Evolutionary conservation across 2,113 vertebrate genomes (phyloP), one percentile per base, ranked within the genome.

Genomic region (Clarias magur): DNA sequence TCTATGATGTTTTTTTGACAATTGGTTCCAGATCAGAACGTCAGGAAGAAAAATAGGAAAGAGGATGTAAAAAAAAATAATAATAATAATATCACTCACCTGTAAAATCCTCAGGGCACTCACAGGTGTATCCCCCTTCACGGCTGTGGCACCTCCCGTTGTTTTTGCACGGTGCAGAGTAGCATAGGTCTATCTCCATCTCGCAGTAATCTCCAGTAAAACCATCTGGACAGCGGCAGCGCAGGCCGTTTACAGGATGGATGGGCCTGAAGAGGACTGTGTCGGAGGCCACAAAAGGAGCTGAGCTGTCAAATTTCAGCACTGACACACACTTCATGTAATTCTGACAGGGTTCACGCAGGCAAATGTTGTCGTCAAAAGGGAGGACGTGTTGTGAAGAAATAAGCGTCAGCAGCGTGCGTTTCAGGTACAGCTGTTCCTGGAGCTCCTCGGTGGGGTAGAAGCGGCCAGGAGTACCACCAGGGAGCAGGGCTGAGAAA

Each of bases 241-340:
- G 93, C 89, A 97, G 92, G 10, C 97, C 96, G 0, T 94, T 95
- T 91, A 97, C 91, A 8, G 97, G 97, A 87, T 96, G 97, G 91
- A 97, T 96, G 88, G 97, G 96, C 38, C 96, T 94, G 93, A 97
- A 97, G 60, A 97, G 94, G 30, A 97, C 96, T 0, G 95, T 96
- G 90, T 95, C 91, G 30, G 96, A 97, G 79, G 95, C 95, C 89
- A 97, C 91, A 88, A 97, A 97, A 0, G 96, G 96, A 0, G 97
- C 96, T 0, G 96, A 96, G 92, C 95, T 96, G 94, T 97, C 96
- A 0, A 97, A 97, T 83, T 93, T 93, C 12, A 97, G 94, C 42
- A 97, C 96, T 0, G 96, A 97, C 21, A 97, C 96, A 0, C 97
- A 97, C 88, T 96, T 96, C 97, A 97, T 97, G 94, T 97, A 97